Conservation (phyloP, 2,888 invertebrate species). For the Octodonta nipae region DNA sequence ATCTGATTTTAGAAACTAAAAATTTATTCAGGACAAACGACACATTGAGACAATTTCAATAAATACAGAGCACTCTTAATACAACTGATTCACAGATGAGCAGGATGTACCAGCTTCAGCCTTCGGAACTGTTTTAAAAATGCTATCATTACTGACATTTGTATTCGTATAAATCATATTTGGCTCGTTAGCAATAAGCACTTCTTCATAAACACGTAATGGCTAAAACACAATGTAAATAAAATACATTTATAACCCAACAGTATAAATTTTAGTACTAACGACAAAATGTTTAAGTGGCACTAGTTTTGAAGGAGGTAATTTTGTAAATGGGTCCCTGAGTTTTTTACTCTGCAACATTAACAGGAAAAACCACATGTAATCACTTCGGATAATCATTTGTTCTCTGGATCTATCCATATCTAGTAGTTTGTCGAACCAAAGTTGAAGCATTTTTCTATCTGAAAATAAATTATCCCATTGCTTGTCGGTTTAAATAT, state of each 20-base stretch:
- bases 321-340: slow-evolving; percentile 28
- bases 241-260: not conserved
- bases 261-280: slow-evolving; percentile 11
- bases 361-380: slow-evolving; percentile 35
- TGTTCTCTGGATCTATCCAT: slow-evolving; percentile 25
- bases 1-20: no score
- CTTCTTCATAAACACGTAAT: slow-evolving; percentile 16
- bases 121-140: no score
- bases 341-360: slow-evolving; percentile 33
- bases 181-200: slow-evolving; percentile 16
- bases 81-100: no score
- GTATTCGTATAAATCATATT: slow-evolving; percentile 10
- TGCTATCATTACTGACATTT: no score
- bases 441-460: slow-evolving; percentile 24
- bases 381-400: slow-evolving; percentile 32
- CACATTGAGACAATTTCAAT: no score
- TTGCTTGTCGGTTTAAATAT: no score
- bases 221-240: slow-evolving; percentile 12
- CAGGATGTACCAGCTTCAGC: no score
- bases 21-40: no score
- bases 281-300: slow-evolving; percentile 32
- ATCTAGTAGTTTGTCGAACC: slow-evolving; percentile 31
- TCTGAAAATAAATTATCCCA: slow-evolving; percentile 23
- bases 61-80: no score
- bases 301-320: slow-evolving; percentile 25